Base-by-base conservation (phyloP, 1,140 invertebrate species). In the Ostrea denselamellosa region DNA sequence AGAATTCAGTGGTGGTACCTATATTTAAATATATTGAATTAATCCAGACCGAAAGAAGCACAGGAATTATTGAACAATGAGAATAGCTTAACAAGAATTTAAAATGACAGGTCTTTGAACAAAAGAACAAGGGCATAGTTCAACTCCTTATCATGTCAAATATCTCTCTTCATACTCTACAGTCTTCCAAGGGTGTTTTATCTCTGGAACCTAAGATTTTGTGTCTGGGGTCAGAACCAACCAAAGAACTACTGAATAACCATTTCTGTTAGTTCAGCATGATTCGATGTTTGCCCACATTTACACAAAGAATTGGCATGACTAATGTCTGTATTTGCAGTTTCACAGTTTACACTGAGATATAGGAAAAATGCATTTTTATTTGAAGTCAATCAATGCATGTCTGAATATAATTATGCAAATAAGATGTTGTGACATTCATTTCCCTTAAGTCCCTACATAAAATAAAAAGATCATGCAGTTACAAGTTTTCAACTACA, bases 191-290 rank as follows among this genome's bases (percentile, higher is more conserved):
- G 22, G 68, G 68, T 28, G 68, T 77, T 77, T 77, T 77, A 77
- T 77, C 68, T 77, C 68, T 5, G 68, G 68, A 25, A 77, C 68
- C 68, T 34, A 25, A 14, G 68, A 14, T 14, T 77, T 77, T 77
- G 56, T 77, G 68, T 77, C 25, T 22, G 68, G 28, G 25, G 68
- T 77, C 68, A 77, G 17, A 77, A 22, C 68, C 25, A 77, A 34
- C 68, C 68, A 77, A 77, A 77, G 68, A 77, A 77, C 68, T 77
- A 77, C 68, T 77, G 68, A 77, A 77, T 77, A 25, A 28, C 22
- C 10, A 34, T 12, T 77, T 28, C 22, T 77, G 68, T 77, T 25
- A 12, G 68, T 77, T 77, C 68, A 77, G 68, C 28, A 28, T 14
- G 68, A 77, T 77, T 77, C 25, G 28, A 77, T 25, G 9, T 34